Evolutionary conservation across 2,113 vertebrate species (phyloP).

Genomic region (Vicugna pacos): DNA sequence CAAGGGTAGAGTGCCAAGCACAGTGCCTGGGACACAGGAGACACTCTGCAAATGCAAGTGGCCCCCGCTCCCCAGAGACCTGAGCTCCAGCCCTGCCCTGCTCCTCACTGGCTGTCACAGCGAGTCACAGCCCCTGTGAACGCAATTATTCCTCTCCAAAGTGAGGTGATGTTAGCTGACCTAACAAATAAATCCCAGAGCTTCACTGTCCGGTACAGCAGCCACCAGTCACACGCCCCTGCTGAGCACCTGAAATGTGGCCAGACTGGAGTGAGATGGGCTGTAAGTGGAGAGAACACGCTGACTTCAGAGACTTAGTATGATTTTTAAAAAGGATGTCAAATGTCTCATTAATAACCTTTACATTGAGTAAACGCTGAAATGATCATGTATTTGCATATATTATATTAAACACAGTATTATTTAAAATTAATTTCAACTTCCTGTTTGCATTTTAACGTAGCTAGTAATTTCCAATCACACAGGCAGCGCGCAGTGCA

Average conservation of each 20-base stretch:
- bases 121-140: neutral
- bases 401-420: neutral
- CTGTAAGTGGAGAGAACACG: neutral
- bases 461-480: neutral
- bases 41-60: neutral
- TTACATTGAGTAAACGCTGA: neutral
- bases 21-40: rapidly evolving
- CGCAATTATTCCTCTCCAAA: neutral
- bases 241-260: neutral
- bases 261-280: neutral
- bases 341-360: neutral
- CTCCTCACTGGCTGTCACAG: neutral
- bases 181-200: neutral
- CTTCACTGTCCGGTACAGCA: neutral
- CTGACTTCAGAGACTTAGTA: neutral
- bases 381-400: neutral
- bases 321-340: neutral
- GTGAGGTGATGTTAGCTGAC: neutral
- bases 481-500: rapidly evolving
- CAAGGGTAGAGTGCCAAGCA: neutral
- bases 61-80: neutral
- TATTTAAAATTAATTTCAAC: neutral
- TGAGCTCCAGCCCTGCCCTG: rapidly evolving
- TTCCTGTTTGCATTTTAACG: neutral
- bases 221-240: neutral